A percentile compares a stretch with the other conserved stretches of the same genome.
These are phyloP conservation scores for Ptychochromis oligacanthus DNA, from an alignment of 2,113 vertebrate species.

Conservation along the genomic window DNA sequence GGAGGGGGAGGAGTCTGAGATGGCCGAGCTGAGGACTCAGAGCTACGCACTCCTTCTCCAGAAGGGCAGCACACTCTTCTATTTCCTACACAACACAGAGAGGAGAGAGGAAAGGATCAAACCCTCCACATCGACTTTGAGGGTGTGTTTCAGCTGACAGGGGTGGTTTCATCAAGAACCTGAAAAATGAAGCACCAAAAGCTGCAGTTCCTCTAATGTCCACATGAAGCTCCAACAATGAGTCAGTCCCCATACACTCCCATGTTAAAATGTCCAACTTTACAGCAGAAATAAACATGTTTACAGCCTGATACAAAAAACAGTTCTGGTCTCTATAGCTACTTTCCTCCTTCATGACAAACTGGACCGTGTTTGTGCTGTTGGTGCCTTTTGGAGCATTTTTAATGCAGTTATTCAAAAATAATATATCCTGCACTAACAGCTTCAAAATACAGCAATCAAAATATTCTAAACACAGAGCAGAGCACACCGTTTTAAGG, in stretches of 20 bases:
- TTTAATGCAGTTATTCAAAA: background rate
- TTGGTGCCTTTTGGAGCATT: background rate
- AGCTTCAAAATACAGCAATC: too few relatives aligned
- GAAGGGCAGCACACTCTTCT: constrained; percentile 73
- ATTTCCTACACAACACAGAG: constrained; percentile 79
- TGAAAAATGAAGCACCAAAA: background rate
- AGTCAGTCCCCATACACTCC: background rate
- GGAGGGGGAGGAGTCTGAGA: constrained; percentile 83
- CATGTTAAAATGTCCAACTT: background rate
- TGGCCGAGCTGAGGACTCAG: constrained; percentile 79
- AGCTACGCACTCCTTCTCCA: constrained; percentile 80
- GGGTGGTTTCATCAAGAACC: background rate
- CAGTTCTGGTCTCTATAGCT: background rate
- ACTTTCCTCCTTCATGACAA: background rate
- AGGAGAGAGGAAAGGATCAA: background rate
- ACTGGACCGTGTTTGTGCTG: background rate
- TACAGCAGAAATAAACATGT: background rate
- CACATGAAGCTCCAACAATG: background rate
- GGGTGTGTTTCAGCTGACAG: background rate
- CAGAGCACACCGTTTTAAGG: background rate
- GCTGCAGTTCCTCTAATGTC: background rate
- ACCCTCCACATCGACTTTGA: background rate
- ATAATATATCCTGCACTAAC: background rate
- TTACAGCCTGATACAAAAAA: background rate
- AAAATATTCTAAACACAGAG: too few relatives aligned